Evolutionary conservation across 2,113 vertebrate genomes (phyloP).

Genomic region (Ochotona princeps): DNA sequence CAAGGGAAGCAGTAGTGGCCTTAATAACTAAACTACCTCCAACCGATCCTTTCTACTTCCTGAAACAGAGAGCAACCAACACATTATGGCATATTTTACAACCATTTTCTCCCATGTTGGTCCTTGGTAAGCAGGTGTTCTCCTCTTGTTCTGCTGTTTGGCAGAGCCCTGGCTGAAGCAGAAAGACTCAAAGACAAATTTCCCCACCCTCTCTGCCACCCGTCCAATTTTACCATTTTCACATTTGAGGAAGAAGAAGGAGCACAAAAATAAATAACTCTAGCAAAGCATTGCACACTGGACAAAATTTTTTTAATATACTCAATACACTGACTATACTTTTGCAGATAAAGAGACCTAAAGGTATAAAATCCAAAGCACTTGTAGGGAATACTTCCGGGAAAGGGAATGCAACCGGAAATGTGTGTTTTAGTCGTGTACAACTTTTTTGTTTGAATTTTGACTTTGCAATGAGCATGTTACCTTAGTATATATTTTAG

Average conservation of each 20-base stretch:
- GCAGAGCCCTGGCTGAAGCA: neutral
- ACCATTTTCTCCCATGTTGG: neutral
- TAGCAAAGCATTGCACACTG: neutral
- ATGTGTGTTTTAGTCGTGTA: too few relatives aligned
- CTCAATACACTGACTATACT: too few relatives aligned
- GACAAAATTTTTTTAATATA: neutral
- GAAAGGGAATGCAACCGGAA: too few relatives aligned
- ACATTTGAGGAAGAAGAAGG: neutral
- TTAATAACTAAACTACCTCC: neutral
- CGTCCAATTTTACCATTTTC: neutral
- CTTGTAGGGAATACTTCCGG: too few relatives aligned
- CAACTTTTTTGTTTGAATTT: too few relatives aligned
- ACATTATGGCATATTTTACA: constrained; percentile 13
- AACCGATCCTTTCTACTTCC: neutral
- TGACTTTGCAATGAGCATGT: too few relatives aligned
- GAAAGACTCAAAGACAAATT: neutral
- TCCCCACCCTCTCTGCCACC: neutral
- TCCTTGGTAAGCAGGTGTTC: neutral
- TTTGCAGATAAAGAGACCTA: too few relatives aligned
- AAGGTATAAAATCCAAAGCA: too few relatives aligned
- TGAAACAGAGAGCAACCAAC: neutral
- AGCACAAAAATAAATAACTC: constrained; percentile 10
- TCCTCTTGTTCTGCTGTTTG: neutral
- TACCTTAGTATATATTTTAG: too few relatives aligned
- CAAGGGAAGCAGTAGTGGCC: neutral